Conservation (phyloP, 2,888 invertebrate genomes). For the Ferrisia virgata region DNA sequence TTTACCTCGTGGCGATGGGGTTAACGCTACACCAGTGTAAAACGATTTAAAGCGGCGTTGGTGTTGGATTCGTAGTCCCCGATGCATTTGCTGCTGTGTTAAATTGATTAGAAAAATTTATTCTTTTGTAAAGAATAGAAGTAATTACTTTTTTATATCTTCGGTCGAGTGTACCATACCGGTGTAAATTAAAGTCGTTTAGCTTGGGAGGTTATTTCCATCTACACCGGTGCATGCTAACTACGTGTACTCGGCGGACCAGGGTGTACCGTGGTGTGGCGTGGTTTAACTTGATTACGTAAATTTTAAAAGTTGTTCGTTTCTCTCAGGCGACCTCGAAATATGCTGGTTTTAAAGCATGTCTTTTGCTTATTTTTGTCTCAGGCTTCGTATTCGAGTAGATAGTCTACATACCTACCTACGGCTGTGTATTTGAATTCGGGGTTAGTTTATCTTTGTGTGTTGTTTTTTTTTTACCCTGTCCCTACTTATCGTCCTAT, state of each 20-base stretch:
- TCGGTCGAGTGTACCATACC: no score
- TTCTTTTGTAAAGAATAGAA: slow-evolving; percentile 11
- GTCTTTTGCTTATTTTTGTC: neutral
- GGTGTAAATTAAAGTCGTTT: neutral
- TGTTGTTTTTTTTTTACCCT: no score
- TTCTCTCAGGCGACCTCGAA: neutral
- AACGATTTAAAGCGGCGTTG: neutral
- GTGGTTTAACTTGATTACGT: neutral
- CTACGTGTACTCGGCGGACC: neutral
- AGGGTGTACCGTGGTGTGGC: no score
- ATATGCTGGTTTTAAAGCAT: neutral
- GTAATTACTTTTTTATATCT: slow-evolving; percentile 20
- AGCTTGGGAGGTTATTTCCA: neutral
- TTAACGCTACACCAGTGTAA: neutral
- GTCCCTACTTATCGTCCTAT: no score
- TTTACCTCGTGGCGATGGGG: neutral
- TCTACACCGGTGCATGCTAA: neutral
- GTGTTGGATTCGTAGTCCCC: no score
- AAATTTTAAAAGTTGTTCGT: neutral
- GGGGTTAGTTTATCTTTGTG: neutral
- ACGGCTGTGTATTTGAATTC: neutral
- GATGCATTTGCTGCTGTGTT: neutral
- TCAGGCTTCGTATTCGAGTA: neutral
- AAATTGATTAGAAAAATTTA: slow-evolving; percentile 5
- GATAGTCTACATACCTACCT: neutral